Evolutionary conservation across 1,140 invertebrate species (phyloP).

Genomic region (Halotydeus destructor): DNA sequence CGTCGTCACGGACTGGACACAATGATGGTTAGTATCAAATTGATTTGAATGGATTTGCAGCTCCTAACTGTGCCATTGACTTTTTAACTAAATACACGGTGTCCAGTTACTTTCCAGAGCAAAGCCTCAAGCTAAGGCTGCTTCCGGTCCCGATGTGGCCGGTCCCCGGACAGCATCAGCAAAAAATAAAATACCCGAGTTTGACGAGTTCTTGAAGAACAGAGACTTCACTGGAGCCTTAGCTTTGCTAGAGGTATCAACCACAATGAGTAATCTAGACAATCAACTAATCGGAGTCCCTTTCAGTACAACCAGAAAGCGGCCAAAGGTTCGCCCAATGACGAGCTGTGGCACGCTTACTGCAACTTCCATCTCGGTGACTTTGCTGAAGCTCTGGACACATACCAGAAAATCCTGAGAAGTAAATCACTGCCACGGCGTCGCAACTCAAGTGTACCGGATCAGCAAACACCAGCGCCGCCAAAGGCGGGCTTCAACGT

Average conservation of each 20-base stretch:
- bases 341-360: constrained; percentile 72
- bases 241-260: constrained; percentile 60
- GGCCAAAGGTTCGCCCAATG: constrained; percentile 35
- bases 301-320: constrained; percentile 31
- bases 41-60: too few relatives aligned
- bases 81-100: too few relatives aligned
- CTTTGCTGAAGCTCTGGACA: constrained; percentile 59
- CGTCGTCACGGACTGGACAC: too few relatives aligned
- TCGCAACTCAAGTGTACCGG: too few relatives aligned
- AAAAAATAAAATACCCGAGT: constrained; percentile 37
- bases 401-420: constrained; percentile 27
- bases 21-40: too few relatives aligned
- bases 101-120: constrained; percentile 18
- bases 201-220: constrained; percentile 73
- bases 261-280: constrained; percentile 1
- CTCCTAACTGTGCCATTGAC: too few relatives aligned
- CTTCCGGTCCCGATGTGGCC: constrained; percentile 16
- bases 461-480: constrained; percentile 14
- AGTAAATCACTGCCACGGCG: too few relatives aligned
- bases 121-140: too few relatives aligned
- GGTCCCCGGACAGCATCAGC: constrained; percentile 8
- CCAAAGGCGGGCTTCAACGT: constrained; percentile 24
- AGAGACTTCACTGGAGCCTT: constrained; percentile 84
- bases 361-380: constrained; percentile 87
- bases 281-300: constrained; percentile 7